These are phyloP conservation scores for Lamellibrachia luymesi DNA, from an alignment of 1,140 invertebrate genomes.

Conservation along the genomic window DNA sequence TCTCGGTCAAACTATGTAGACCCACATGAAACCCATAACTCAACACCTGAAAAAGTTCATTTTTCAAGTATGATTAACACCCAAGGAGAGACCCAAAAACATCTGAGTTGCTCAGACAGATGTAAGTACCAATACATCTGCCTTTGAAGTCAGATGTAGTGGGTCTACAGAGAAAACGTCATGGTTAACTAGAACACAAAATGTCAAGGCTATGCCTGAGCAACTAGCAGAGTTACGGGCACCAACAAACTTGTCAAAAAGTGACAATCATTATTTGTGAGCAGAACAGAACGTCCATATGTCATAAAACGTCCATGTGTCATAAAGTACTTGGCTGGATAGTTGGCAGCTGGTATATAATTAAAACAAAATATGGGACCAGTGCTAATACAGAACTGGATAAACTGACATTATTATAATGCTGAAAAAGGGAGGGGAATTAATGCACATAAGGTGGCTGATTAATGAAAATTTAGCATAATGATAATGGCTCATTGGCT, in stretches of 20 bases:
- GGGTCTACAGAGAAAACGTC: not conserved
- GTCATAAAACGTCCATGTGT: not conserved
- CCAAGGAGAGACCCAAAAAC: not conserved
- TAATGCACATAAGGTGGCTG: too few relatives aligned
- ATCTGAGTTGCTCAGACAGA: not conserved
- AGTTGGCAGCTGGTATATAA: not conserved
- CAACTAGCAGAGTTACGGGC: not conserved
- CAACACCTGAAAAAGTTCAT: not conserved
- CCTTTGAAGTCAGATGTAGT: not conserved
- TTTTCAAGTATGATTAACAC: not conserved
- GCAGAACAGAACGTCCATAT: not conserved
- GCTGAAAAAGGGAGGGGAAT: too few relatives aligned
- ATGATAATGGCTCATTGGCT: too few relatives aligned
- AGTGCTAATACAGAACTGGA: not conserved
- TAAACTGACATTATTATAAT: not conserved
- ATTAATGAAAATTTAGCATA: too few relatives aligned
- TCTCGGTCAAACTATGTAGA: not conserved
- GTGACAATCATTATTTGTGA: not conserved
- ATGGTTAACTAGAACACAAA: not conserved
- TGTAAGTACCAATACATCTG: not conserved
- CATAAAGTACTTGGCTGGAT: not conserved
- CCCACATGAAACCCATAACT: not conserved
- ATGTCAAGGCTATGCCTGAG: not conserved
- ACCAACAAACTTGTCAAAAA: conserved; percentile 11
- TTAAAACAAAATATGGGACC: not conserved